These are phyloP conservation scores for Kryptopterus vitreolus DNA, from an alignment of 2,797 vertebrate species.

Conservation along the genomic window DNA sequence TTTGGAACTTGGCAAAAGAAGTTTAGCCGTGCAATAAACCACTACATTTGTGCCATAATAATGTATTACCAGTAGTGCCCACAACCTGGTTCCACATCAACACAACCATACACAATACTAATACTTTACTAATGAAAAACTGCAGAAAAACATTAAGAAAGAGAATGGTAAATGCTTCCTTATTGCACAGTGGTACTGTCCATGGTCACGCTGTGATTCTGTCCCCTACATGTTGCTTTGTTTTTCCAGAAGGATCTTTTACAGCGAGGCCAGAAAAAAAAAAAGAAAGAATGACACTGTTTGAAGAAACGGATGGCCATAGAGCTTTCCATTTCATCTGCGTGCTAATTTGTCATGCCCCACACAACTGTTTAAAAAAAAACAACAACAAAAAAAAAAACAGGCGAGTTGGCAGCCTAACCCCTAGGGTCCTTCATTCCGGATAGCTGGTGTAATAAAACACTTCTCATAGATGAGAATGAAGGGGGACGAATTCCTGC, in stretches of 20 bases:
- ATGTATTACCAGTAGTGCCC: not conserved
- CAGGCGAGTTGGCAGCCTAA: slow-evolving; percentile 61
- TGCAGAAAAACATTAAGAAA: not conserved
- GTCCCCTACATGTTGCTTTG: slow-evolving; percentile 60
- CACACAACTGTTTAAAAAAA: slow-evolving; percentile 58
- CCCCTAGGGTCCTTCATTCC: slow-evolving; percentile 68
- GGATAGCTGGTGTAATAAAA: slow-evolving; percentile 69
- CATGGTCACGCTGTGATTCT: slow-evolving; percentile 56
- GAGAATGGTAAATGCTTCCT: not conserved
- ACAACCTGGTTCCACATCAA: not conserved
- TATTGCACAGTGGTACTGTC: not conserved
- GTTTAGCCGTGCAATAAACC: not conserved
- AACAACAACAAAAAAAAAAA: slow-evolving; percentile 41
- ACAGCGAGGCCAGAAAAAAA: slow-evolving; percentile 70
- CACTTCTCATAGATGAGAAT: slow-evolving; percentile 52
- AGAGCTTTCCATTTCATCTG: slow-evolving; percentile 65
- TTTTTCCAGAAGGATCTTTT: slow-evolving; percentile 54
- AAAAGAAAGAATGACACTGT: slow-evolving; percentile 71
- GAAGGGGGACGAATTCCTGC: slow-evolving; percentile 74
- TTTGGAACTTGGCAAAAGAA: not conserved
- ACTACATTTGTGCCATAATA: not conserved
- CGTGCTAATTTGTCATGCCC: slow-evolving; percentile 77
- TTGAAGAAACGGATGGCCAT: slow-evolving; percentile 71
- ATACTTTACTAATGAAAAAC: not conserved
- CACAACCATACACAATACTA: not conserved